Percentiles rank a stretch among this genome's conserved stretches.
phyloP scores from a whole-genome alignment of 2,113 vertebrate species.

The Orientallactaga bullata region DNA sequence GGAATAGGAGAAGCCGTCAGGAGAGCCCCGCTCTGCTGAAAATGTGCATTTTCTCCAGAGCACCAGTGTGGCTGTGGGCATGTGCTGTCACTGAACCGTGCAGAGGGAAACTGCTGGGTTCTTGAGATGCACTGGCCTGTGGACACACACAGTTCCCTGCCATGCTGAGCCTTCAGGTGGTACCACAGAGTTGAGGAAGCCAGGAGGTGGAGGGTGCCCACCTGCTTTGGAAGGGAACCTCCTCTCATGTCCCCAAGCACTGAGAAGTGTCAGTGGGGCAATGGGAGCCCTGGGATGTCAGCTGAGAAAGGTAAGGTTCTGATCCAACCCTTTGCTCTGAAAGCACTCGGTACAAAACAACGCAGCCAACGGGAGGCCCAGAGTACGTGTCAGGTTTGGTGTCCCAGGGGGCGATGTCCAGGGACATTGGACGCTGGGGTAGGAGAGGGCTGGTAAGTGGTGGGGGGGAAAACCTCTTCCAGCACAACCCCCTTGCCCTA shows the following conservation, averaged over 20 bases:
- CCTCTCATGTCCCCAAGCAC: not conserved
- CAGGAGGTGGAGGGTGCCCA: not conserved
- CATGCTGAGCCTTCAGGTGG: not conserved
- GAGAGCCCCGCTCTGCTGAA: not conserved
- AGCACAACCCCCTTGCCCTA: not conserved
- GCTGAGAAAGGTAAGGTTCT: not conserved
- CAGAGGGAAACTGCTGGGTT: not conserved
- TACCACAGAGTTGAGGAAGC: not conserved
- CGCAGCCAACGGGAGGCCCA: not conserved
- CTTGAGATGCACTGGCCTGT: not conserved
- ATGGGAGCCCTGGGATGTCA: not conserved
- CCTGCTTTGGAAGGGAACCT: not conserved
- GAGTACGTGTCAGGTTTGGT: too few species aligned
- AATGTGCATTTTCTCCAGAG: not conserved
- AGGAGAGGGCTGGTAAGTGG: not conserved
- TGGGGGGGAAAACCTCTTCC: rapidly evolving
- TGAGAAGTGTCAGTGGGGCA: not conserved
- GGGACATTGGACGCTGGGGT: not conserved
- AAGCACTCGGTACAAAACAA: rapidly evolving
- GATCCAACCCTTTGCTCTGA: not conserved
- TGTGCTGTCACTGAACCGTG: rapidly evolving
- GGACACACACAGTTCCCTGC: not conserved
- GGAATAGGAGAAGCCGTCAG: not conserved
- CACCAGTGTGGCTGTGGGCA: rapidly evolving
- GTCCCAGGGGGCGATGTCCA: not conserved